Evolutionary conservation across 1,140 invertebrate species (phyloP), one percentile per base, ranked within the genome.

Genomic region (Drosophila setifemur): DNA sequence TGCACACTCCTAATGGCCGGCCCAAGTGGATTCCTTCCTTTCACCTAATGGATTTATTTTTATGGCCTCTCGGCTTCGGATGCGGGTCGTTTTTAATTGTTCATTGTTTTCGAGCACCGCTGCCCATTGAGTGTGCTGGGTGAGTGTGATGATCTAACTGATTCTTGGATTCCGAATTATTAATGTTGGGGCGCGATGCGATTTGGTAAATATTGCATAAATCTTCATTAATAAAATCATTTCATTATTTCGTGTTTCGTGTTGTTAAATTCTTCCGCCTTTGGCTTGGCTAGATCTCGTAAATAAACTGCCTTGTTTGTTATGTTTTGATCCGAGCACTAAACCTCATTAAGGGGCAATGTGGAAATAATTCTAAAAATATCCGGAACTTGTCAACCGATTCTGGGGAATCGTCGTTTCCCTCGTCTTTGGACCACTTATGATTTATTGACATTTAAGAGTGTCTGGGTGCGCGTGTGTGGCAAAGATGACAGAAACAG

Each of bases 381-480:
- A 58, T 50, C 25, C 42, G 44, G 42, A 78, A 42, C 31, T 69
- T 43, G 52, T 35, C 49, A 70, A 75, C 58, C 57, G 42, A 53
- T 48, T 23, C 42, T 35, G 28, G 57, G 33, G 53, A 43, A 7
- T 47, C 44, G 12, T 19, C 39, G 12, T 6, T 11, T 7, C 31
- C 28, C 19, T 6, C 28, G 19, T 4, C 16, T 31, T n/a, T 39
- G 60, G 39, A 28, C 42, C 35, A 37, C 33, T 75, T 86, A 86
- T 85, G 81, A 85, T 85, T 85, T 86, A 85, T 85, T 79, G 81
- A 58, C 61, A 72, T 85, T 85, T 86, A 85, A 85, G 60, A 39
- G 60, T 64, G 33, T 39, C 57, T 85, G 81, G 54, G 72, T 61
- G 31, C 54, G 31, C 68, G 19, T 66, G 29, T 61, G 57, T 31